Evolutionary conservation across 2,113 vertebrate species (phyloP).

Genomic region (Alligator mississippiensis): DNA sequence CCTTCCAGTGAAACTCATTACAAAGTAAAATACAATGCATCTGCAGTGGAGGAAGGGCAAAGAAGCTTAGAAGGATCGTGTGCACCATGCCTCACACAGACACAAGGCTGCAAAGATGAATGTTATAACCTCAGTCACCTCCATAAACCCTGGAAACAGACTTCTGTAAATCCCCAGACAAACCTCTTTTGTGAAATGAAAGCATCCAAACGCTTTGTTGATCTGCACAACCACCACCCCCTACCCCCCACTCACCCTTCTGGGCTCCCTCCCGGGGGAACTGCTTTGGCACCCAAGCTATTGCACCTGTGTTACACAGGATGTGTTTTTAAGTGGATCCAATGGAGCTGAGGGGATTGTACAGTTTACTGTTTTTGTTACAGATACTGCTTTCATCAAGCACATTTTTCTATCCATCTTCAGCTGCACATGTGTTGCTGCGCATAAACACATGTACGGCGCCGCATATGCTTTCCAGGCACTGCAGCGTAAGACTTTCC

Average conservation of each 20-base stretch:
- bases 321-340: accelerated
- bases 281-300: too few relatives aligned
- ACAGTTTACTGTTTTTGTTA: not conserved
- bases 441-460: not conserved
- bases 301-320: accelerated
- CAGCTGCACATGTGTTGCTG: not conserved
- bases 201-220: accelerated
- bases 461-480: not conserved
- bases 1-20: not conserved
- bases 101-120: not conserved
- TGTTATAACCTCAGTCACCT: accelerated
- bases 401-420: accelerated
- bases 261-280: not conserved
- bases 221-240: accelerated
- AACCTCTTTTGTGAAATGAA: not conserved
- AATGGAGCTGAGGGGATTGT: accelerated
- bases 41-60: not conserved
- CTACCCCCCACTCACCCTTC: not conserved
- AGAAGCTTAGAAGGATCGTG: not conserved
- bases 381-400: not conserved
- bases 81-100: accelerated
- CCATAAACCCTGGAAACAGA: not conserved
- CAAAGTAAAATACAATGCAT: not conserved
- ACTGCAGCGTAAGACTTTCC: not conserved
- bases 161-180: not conserved